A percentile compares a stretch with the other conserved stretches of the same genome.
phyloP scores from a whole-genome alignment of 2,888 invertebrate species.

The Nesidiocoris tenuis region DNA sequence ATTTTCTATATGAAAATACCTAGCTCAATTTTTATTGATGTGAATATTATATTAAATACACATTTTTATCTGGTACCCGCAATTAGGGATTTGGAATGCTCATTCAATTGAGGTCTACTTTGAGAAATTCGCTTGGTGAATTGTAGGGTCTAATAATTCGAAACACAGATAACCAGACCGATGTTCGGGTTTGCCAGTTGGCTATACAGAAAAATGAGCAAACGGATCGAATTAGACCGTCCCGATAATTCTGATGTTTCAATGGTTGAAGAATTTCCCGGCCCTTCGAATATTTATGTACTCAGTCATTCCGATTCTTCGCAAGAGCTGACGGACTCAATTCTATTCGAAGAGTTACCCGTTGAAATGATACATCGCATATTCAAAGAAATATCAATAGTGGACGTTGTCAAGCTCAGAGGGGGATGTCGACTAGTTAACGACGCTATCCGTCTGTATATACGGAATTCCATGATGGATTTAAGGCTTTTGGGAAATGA shows the following conservation, averaged over 20 bases:
- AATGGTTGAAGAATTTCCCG: too few relatives aligned
- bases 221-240: background rate
- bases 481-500: background rate
- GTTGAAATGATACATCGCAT: background rate
- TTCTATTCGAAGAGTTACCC: background rate
- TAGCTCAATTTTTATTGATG: too few relatives aligned
- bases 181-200: background rate
- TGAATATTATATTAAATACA: too few relatives aligned
- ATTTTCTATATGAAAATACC: too few relatives aligned
- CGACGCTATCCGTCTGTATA: background rate
- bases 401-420: slow-evolving; percentile 1
- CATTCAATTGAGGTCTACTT: too few relatives aligned
- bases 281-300: background rate
- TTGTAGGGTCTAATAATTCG: too few relatives aligned
- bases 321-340: background rate
- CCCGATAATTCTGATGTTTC: background rate
- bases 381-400: slow-evolving; percentile 1
- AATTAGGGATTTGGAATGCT: too few relatives aligned
- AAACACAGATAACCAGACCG: too few relatives aligned
- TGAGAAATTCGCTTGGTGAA: too few relatives aligned
- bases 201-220: background rate
- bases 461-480: background rate
- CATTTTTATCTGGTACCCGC: too few relatives aligned
- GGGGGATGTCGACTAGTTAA: background rate
- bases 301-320: background rate